A percentile compares a stretch with the other conserved stretches of the same genome.
These are phyloP conservation scores for Spilogale gracilis DNA, from an alignment of 2,113 vertebrate genomes.

Conservation along the genomic window DNA sequence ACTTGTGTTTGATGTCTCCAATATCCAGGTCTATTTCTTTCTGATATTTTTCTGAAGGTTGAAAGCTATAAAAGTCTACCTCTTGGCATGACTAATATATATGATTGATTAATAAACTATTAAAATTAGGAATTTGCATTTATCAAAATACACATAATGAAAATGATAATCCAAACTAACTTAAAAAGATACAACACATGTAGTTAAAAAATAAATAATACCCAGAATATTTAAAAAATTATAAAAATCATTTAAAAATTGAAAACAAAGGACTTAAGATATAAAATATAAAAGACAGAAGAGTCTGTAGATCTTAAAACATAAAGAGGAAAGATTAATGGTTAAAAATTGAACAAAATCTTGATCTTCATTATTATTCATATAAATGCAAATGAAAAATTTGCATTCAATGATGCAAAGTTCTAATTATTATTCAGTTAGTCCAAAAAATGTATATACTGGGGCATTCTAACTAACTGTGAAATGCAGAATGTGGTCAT, in stretches of 20 bases:
- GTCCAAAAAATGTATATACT: neutral
- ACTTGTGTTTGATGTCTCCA: neutral
- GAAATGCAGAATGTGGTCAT: neutral
- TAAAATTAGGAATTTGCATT: neutral
- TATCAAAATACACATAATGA: neutral
- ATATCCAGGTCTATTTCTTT: neutral
- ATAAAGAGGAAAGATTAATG: neutral
- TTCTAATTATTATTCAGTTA: neutral
- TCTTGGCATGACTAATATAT: neutral
- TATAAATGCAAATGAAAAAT: neutral
- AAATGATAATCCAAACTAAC: neutral
- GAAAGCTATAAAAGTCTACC: neutral
- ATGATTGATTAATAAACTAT: neutral
- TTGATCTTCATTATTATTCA: neutral
- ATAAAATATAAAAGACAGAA: neutral
- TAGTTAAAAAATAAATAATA: neutral
- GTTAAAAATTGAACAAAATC: neutral
- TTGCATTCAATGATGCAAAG: neutral
- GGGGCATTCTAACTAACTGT: neutral
- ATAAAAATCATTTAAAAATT: neutral
- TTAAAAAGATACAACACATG: neutral
- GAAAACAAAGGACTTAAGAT: neutral
- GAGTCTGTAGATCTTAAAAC: neutral
- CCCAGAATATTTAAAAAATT: neutral
- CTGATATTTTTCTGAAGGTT: neutral